Evolutionary conservation across 2,113 vertebrate genomes (phyloP).

Genomic region (Rhipidura dahli): DNA sequence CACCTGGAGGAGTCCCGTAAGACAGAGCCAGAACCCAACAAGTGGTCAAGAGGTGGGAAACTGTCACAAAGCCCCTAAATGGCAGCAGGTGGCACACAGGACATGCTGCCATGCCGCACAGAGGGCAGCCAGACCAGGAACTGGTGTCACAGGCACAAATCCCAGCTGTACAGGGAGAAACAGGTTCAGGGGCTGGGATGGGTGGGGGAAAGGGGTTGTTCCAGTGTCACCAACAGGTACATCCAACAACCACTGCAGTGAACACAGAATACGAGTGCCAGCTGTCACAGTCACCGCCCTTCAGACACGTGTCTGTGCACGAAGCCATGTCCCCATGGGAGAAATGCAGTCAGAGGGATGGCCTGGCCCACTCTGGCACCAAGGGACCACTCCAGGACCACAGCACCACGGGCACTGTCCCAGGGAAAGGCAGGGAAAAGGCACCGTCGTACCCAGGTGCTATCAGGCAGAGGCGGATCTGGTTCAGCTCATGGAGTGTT

Average conservation of each 20-base stretch:
- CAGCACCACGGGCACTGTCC: neutral
- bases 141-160: rapidly evolving
- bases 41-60: neutral
- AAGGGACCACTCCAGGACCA: neutral
- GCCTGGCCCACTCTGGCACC: neutral
- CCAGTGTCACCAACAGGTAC: neutral
- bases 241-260: rapidly evolving
- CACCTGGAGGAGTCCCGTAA: neutral
- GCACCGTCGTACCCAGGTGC: neutral
- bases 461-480: rapidly evolving
- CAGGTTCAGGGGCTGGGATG: neutral
- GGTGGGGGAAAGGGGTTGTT: neutral
- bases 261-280: rapidly evolving
- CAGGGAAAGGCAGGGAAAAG: neutral
- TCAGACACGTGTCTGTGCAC: rapidly evolving
- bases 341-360: neutral
- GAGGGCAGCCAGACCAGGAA: rapidly evolving
- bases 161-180: neutral
- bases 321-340: rapidly evolving
- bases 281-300: neutral
- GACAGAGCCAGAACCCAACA: neutral
- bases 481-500: neutral
- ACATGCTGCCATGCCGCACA: rapidly evolving
- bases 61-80: neutral
- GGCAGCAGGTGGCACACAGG: neutral